These are phyloP conservation scores for Piprites chloris DNA, from an alignment of 2,113 vertebrate genomes.

Conservation along the genomic window DNA sequence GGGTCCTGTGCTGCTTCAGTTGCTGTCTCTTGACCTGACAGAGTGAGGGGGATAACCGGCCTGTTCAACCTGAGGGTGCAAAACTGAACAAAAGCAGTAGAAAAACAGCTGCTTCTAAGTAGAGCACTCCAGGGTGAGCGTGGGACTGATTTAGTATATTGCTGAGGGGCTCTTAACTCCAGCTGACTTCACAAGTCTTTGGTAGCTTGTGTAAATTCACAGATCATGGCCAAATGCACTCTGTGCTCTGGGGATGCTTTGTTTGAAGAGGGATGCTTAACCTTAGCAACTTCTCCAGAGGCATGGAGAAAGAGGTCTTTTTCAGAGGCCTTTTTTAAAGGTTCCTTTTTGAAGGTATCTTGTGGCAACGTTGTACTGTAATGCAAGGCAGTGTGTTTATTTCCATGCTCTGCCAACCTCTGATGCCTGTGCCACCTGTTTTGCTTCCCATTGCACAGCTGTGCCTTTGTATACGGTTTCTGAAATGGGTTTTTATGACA, in stretches of 20 bases:
- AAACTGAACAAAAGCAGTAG: not conserved
- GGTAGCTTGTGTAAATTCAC: constrained; percentile 22
- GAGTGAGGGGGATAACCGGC: not conserved
- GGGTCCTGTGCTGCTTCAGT: not conserved
- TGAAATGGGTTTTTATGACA: constrained; percentile 56
- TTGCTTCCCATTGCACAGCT: constrained; percentile 6
- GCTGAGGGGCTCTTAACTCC: constrained; percentile 34
- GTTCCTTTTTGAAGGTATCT: not conserved
- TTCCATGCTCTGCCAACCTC: not conserved
- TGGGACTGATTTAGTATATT: constrained; percentile 2
- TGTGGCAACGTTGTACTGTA: not conserved
- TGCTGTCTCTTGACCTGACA: not conserved
- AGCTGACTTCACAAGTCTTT: constrained; percentile 42
- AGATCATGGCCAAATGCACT: not conserved
- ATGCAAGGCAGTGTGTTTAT: not conserved
- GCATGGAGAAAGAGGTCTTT: not conserved
- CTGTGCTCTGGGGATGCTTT: not conserved
- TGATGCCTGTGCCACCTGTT: constrained; percentile 6
- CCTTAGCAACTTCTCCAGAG: not conserved
- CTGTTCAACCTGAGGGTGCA: not conserved
- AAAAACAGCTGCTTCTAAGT: constrained; percentile 28
- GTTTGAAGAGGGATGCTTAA: constrained; percentile 25
- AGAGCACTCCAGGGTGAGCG: not conserved
- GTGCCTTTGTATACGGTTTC: constrained; percentile 31
- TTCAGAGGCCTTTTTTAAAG: not conserved